Evolutionary conservation across 2,113 vertebrate species (phyloP).

Genomic region (Megalops atlanticus): DNA sequence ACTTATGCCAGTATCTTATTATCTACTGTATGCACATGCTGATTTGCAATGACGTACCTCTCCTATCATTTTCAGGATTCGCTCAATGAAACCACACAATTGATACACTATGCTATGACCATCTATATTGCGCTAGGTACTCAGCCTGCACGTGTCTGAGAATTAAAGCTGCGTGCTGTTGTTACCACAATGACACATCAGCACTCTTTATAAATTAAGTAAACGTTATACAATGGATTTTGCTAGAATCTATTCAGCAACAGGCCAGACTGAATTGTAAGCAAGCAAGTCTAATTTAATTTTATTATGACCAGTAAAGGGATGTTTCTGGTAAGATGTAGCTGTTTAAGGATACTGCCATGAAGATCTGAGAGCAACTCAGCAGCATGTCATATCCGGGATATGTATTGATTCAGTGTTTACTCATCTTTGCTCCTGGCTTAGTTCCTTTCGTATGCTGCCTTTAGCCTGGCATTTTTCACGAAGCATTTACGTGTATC

Average conservation of each 20-base stretch:
- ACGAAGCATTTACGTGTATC: too few species aligned
- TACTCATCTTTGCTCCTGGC: too few species aligned
- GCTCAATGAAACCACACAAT: too few species aligned
- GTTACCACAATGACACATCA: background rate
- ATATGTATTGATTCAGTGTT: too few species aligned
- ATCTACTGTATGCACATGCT: background rate
- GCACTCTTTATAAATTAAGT: too few species aligned
- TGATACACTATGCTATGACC: background rate
- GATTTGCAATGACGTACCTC: background rate
- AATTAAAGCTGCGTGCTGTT: background rate
- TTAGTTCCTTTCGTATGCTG: too few species aligned
- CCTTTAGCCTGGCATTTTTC: too few species aligned
- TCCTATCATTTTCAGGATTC: background rate
- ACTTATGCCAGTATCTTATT: background rate
- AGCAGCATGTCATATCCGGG: background rate
- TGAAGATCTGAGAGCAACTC: background rate
- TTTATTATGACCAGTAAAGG: too few species aligned
- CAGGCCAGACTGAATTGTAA: background rate
- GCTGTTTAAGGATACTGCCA: background rate
- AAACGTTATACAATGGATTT: too few species aligned
- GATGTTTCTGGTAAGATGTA: background rate
- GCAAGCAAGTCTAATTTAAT: too few species aligned
- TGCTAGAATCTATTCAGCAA: background rate
- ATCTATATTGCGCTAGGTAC: background rate
- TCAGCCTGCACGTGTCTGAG: background rate